These are phyloP conservation scores for Zoanthus sociatus DNA, from an alignment of 92 coral and sea anemone species.

Conservation along the genomic window DNA sequence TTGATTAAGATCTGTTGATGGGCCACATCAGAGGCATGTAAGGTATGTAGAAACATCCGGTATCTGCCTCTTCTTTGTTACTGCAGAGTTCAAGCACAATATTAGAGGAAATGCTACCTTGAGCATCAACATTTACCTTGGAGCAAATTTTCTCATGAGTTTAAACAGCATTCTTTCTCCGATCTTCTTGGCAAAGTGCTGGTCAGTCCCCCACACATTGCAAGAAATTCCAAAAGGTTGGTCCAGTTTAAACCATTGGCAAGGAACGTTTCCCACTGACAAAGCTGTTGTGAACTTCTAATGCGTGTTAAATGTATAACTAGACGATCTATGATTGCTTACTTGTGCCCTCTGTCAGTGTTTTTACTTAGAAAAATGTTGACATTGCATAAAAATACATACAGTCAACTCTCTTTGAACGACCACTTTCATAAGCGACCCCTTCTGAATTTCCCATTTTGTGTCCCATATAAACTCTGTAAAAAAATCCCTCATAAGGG, in stretches of 20 bases:
- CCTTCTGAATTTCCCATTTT: too few species aligned
- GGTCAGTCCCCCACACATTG: slow-evolving; percentile 27
- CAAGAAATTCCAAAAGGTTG: slow-evolving; percentile 18
- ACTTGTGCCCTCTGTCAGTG: too few species aligned
- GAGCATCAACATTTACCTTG: slow-evolving; percentile 23
- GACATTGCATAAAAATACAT: too few species aligned
- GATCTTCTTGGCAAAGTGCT: slow-evolving; percentile 21
- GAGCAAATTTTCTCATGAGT: slow-evolving; percentile 31
- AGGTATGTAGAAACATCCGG: slow-evolving; percentile 31
- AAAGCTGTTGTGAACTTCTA: slow-evolving; percentile 64
- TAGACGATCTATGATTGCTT: too few species aligned
- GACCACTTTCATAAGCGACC: too few species aligned
- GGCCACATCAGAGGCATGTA: slow-evolving; percentile 53
- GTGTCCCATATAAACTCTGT: too few species aligned
- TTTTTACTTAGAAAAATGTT: too few species aligned
- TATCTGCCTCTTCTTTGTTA: slow-evolving; percentile 69
- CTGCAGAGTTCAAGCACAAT: slow-evolving; percentile 44
- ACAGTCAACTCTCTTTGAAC: too few species aligned
- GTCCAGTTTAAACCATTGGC: slow-evolving; percentile 66
- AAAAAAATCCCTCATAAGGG: too few species aligned
- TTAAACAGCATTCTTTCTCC: slow-evolving; percentile 20
- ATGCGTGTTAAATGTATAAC: too few species aligned
- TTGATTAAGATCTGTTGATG: slow-evolving; percentile 54
- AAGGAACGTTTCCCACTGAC: slow-evolving; percentile 75
- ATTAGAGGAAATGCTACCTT: slow-evolving; percentile 60